phyloP scores from a whole-genome alignment of 2,888 invertebrate species.

The Rhingia rostrata region DNA sequence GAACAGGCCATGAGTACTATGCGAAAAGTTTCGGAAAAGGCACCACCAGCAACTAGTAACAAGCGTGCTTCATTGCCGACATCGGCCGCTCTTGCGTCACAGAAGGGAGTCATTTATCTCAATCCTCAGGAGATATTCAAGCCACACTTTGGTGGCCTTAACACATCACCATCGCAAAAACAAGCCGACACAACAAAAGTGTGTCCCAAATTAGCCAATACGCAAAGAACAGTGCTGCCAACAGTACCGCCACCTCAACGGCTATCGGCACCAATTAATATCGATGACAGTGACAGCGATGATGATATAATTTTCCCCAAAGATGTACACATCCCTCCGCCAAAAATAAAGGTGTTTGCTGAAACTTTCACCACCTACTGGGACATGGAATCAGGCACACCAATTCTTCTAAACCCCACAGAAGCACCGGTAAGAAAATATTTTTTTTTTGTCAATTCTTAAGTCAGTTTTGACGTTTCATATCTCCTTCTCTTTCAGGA shows the following conservation, averaged over 20 bases:
- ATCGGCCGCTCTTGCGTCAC: constrained; percentile 21
- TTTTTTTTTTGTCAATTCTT: neutral
- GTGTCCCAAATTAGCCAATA: neutral
- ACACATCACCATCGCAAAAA: neutral
- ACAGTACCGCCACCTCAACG: neutral
- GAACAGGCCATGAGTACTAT: constrained; percentile 53
- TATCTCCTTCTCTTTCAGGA: neutral
- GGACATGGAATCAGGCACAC: constrained; percentile 45
- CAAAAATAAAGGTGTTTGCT: constrained; percentile 35
- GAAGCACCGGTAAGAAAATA: constrained; percentile 23
- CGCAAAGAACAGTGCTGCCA: too few relatives aligned
- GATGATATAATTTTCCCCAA: constrained; percentile 53
- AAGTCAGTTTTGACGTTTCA: neutral
- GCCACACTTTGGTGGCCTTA: constrained; percentile 11
- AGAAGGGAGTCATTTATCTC: constrained; percentile 60
- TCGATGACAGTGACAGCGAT: constrained; percentile 34
- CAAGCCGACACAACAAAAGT: neutral
- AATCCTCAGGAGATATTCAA: constrained; percentile 63
- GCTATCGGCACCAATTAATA: neutral
- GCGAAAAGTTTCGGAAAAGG: neutral
- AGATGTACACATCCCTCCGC: constrained; percentile 31
- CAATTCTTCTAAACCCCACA: constrained; percentile 29
- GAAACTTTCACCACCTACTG: constrained; percentile 62
- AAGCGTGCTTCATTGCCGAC: constrained; percentile 25
- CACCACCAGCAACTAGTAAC: neutral